Conservation (phyloP, 2,113 vertebrate species). For the Channa maculata region DNA sequence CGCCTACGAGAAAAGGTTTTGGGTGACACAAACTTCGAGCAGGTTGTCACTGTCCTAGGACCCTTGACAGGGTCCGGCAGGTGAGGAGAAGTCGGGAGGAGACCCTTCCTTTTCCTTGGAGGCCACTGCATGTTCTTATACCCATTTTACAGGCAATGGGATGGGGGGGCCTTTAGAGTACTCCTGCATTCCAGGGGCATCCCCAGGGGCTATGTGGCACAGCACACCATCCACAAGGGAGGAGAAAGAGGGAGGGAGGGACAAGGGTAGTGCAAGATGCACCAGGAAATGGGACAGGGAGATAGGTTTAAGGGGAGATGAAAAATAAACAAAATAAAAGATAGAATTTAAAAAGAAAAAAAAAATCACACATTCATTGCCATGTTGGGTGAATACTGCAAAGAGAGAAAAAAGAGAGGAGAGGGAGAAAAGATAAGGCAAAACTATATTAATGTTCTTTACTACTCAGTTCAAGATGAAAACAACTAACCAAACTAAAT, state of each 20-base stretch:
- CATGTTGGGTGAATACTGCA: conserved; percentile 93
- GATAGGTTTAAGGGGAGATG: conserved; percentile 66
- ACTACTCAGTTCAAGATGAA: conserved; percentile 59
- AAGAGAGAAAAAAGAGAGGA: conserved; percentile 74
- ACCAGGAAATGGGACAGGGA: conserved; percentile 64
- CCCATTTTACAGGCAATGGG: conserved; percentile 78
- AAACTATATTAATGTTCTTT: conserved; percentile 58
- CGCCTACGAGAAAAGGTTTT: conserved; percentile 35
- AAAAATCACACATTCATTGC: conserved; percentile 91
- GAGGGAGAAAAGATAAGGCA: conserved; percentile 71
- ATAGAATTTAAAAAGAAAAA: conserved; percentile 66
- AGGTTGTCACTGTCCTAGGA: conserved; percentile 58
- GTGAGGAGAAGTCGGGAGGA: conserved; percentile 47
- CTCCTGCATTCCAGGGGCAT: conserved; percentile 76
- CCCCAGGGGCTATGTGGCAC: conserved; percentile 73
- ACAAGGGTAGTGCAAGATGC: conserved; percentile 82
- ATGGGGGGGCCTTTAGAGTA: conserved; percentile 68
- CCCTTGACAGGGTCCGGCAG: conserved; percentile 46
- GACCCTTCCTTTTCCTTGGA: conserved; percentile 66
- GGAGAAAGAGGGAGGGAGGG: conserved; percentile 31
- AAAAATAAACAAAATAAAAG: conserved; percentile 73
- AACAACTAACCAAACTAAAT: conserved; percentile 38
- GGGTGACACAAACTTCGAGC: conserved; percentile 33
- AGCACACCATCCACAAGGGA: conserved; percentile 64
- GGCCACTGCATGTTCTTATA: conserved; percentile 72